These are phyloP conservation scores for Drosophila nigrodunni DNA, from an alignment of 1,140 invertebrate genomes.

Conservation along the genomic window DNA sequence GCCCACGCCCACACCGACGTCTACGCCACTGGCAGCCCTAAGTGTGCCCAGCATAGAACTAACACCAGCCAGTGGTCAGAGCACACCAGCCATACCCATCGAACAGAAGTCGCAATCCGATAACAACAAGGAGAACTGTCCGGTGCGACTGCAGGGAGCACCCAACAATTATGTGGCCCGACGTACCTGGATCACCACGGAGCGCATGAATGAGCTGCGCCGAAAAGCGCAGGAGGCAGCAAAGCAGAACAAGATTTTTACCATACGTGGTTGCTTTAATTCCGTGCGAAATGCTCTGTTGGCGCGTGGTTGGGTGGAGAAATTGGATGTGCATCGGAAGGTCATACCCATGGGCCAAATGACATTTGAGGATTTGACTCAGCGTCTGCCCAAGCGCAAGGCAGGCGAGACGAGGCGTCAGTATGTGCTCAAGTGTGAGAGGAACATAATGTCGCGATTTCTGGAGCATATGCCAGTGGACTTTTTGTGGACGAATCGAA, in stretches of 20 bases:
- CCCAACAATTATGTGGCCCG: slow-evolving; percentile 73
- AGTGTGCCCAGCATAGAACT: slow-evolving; percentile 62
- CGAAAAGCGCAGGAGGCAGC: slow-evolving; percentile 85
- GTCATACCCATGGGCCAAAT: slow-evolving; percentile 73
- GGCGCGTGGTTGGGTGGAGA: slow-evolving; percentile 88
- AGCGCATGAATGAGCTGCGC: slow-evolving; percentile 85
- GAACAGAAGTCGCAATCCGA: slow-evolving; percentile 1
- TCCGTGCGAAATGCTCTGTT: slow-evolving; percentile 85
- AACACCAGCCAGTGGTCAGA: slow-evolving; percentile 50
- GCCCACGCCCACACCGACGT: slow-evolving; percentile 24
- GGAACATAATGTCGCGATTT: slow-evolving; percentile 88
- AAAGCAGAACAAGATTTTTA: slow-evolving; percentile 85
- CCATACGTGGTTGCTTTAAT: slow-evolving; percentile 85
- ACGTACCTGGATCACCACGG: slow-evolving; percentile 85
- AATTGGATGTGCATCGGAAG: slow-evolving; percentile 86
- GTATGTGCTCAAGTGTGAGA: slow-evolving; percentile 86
- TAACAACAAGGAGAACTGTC: slow-evolving; percentile 59
- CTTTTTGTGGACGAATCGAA: slow-evolving; percentile 94
- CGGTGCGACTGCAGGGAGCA: slow-evolving; percentile 32
- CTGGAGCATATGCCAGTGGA: slow-evolving; percentile 90
- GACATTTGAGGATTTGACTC: slow-evolving; percentile 79
- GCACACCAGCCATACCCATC: background rate
- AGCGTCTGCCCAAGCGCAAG: slow-evolving; percentile 76
- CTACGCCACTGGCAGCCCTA: slow-evolving; percentile 8
- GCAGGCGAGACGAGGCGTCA: slow-evolving; percentile 78